phyloP scores from a whole-genome alignment of 1,140 invertebrate species.

The Procambarus clarkii region DNA sequence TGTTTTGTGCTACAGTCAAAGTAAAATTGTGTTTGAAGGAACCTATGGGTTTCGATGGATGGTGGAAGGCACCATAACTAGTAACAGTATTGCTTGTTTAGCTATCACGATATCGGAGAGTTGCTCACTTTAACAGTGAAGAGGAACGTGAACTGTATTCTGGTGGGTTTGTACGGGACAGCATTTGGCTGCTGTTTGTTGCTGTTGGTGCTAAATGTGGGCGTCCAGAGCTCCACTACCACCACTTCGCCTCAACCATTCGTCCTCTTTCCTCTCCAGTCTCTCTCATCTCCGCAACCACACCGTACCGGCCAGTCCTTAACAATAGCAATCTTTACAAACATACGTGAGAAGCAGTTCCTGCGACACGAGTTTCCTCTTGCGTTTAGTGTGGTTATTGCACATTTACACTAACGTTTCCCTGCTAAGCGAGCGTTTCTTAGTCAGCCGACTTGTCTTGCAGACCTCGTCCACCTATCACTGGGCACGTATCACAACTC shows the following conservation, averaged over 20 bases:
- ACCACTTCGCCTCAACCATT: constrained; percentile 58
- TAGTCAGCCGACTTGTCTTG: constrained; percentile 70
- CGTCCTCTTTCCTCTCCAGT: constrained; percentile 53
- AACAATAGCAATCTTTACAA: constrained; percentile 46
- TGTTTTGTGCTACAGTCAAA: constrained; percentile 66
- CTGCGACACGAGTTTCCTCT: constrained; percentile 57
- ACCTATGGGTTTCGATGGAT: constrained; percentile 70
- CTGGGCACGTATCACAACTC: constrained; percentile 70
- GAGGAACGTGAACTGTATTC: constrained; percentile 70
- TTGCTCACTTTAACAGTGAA: constrained; percentile 69
- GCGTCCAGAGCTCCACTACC: constrained; percentile 65
- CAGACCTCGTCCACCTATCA: constrained; percentile 67
- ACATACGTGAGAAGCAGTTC: constrained; percentile 70
- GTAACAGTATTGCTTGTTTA: constrained; percentile 70
- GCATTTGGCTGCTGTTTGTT: constrained; percentile 56
- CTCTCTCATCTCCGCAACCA: constrained; percentile 56
- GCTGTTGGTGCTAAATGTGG: constrained; percentile 55
- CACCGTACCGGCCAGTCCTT: constrained; percentile 55
- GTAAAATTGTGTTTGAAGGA: constrained; percentile 45
- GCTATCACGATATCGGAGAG: constrained; percentile 70
- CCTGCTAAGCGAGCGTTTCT: constrained; percentile 64
- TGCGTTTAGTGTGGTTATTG: constrained; percentile 70
- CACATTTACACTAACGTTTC: constrained; percentile 69
- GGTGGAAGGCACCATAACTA: constrained; percentile 71
- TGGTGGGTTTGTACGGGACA: constrained; percentile 69